Conservation (phyloP, 2,888 invertebrate genomes). For the Plebejus argus region DNA sequence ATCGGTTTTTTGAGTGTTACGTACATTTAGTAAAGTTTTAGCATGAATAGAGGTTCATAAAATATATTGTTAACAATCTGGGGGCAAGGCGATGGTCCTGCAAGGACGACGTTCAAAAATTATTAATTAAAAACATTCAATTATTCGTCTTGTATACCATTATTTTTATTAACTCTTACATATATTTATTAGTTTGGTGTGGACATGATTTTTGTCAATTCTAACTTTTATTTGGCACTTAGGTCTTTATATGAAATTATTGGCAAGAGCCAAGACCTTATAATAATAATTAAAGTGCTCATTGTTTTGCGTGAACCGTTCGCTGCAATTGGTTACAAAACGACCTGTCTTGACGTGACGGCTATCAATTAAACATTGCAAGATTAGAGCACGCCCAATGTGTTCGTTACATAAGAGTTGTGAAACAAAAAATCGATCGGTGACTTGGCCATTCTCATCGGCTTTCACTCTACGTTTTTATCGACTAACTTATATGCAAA, state of each 20-base stretch:
- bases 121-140: no score
- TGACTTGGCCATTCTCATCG: constrained; percentile 44
- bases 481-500: neutral
- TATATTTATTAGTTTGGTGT: no score
- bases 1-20: neutral
- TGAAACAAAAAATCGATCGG: constrained; percentile 53
- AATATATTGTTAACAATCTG: neutral
- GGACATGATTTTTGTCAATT: neutral
- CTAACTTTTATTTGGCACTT: neutral
- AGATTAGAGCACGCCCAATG: constrained; percentile 48
- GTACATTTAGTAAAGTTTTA: no score
- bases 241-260: neutral
- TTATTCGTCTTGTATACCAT: neutral
- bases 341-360: constrained; percentile 37
- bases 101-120: neutral
- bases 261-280: neutral
- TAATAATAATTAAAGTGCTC: neutral
- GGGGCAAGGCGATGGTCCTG: neutral
- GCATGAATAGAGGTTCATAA: no score
- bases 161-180: no score
- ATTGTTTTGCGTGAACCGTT: constrained; percentile 37
- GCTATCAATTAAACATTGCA: constrained; percentile 46
- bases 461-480: constrained; percentile 52
- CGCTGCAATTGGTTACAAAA: constrained; percentile 39
- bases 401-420: constrained; percentile 54